Evolutionary conservation across 2,113 vertebrate species (phyloP).

Genomic region (Elgaria multicarinata): DNA sequence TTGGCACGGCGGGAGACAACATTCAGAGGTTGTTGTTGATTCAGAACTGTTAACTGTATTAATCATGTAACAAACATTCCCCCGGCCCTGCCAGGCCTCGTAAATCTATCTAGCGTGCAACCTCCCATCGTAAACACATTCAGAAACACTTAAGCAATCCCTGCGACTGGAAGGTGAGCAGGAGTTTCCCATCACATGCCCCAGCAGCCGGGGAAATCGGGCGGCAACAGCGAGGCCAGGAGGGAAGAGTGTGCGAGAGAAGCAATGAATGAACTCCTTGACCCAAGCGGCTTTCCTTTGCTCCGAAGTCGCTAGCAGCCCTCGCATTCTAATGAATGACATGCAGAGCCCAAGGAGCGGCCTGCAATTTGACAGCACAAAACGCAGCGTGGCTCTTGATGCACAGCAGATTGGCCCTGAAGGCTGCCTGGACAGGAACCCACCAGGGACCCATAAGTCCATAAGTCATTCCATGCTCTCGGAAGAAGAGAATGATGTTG

Average conservation of each 20-base stretch:
- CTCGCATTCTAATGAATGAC: background rate
- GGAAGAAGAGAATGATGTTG: background rate
- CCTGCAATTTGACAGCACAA: no score
- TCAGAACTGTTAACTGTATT: conserved; percentile 57
- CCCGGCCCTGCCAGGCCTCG: conserved; percentile 50
- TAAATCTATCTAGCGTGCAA: conserved; percentile 60
- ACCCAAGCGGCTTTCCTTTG: background rate
- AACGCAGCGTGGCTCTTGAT: no score
- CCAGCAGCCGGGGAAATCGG: conserved; percentile 32
- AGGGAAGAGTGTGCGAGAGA: background rate
- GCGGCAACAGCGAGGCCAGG: conserved; percentile 1
- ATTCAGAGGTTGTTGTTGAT: conserved; percentile 65
- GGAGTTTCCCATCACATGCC: conserved; percentile 48
- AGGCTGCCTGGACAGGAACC: background rate
- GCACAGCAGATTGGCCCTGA: background rate
- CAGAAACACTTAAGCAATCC: conserved; percentile 63
- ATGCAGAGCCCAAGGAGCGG: background rate
- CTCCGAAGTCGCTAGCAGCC: background rate
- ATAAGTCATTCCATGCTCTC: background rate
- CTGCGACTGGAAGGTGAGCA: conserved; percentile 47
- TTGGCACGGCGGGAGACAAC: conserved; percentile 62
- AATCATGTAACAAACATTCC: conserved; percentile 65
- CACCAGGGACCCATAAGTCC: background rate
- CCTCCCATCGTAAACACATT: conserved; percentile 68
- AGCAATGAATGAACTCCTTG: background rate